These are phyloP conservation scores for Ptilorrhoa leucosticta DNA, from an alignment of 2,113 vertebrate genomes.

Conservation along the genomic window DNA sequence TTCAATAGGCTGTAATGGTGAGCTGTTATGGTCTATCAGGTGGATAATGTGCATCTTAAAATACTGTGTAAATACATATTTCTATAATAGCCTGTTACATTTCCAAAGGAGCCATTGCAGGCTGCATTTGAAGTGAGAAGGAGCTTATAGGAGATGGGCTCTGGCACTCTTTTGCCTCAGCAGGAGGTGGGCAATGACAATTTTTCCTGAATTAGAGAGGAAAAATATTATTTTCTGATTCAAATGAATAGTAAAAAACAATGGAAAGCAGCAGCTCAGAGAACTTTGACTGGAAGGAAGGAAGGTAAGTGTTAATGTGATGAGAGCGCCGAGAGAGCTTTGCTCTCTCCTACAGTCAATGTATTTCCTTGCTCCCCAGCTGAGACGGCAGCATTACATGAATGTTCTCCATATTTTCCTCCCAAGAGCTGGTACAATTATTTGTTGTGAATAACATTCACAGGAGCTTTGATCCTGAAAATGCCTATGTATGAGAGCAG, in stretches of 20 bases:
- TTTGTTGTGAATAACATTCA: constrained; percentile 30
- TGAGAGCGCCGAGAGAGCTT: background rate
- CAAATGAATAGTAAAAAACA: constrained; percentile 56
- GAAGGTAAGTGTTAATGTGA: constrained; percentile 16
- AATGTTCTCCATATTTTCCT: constrained; percentile 6
- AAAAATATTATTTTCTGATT: constrained; percentile 51
- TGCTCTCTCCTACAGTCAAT: background rate
- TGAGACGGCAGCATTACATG: constrained; percentile 21
- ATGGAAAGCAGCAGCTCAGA: constrained; percentile 7
- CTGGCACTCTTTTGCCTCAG: constrained; percentile 21
- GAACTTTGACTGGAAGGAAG: constrained; percentile 14
- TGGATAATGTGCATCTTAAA: constrained; percentile 67
- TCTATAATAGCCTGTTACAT: constrained; percentile 57
- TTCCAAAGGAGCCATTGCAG: constrained; percentile 44
- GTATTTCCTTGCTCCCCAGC: constrained; percentile 15
- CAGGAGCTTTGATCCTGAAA: constrained; percentile 35
- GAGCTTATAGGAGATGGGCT: constrained; percentile 31
- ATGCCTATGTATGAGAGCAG: background rate
- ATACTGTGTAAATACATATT: constrained; percentile 68
- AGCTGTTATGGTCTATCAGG: constrained; percentile 60
- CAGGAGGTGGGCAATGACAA: constrained; percentile 53
- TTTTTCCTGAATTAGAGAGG: constrained; percentile 46
- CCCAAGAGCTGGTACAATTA: constrained; percentile 33
- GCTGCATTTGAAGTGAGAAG: constrained; percentile 33
- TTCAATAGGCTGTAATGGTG: constrained; percentile 55